These are phyloP conservation scores for Ia io DNA, from an alignment of 2,113 vertebrate genomes.

Conservation along the genomic window DNA sequence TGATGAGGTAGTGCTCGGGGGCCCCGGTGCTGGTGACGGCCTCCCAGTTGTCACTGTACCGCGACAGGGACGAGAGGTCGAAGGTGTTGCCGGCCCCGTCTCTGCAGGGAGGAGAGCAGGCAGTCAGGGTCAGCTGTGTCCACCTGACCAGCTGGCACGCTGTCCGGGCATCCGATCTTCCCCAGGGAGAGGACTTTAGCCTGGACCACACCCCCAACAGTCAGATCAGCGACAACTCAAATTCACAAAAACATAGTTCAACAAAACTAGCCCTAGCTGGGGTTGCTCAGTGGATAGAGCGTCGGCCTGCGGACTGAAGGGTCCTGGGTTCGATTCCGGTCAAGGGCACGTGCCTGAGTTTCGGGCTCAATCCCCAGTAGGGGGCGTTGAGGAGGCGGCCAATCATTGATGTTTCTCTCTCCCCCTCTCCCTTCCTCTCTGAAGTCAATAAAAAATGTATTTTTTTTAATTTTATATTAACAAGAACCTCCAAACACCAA, in stretches of 20 bases:
- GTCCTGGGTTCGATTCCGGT: no score
- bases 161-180: rapidly evolving
- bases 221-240: not conserved
- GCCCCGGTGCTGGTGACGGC: conserved; percentile 76
- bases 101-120: conserved; percentile 74
- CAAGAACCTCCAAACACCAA: not conserved
- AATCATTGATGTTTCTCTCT: no score
- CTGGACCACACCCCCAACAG: not conserved
- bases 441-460: no score
- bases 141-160: rapidly evolving
- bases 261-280: not conserved
- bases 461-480: no score
- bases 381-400: no score
- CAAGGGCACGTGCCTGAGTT: no score
- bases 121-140: rapidly evolving
- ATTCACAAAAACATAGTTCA: no score
- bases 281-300: no score
- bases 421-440: no score
- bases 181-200: not conserved
- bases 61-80: conserved; percentile 91
- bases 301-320: no score
- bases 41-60: conserved; percentile 90
- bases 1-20: conserved; percentile 88
- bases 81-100: conserved; percentile 88
- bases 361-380: no score